Conservation (phyloP, 37 sponge, comb jelly and placozoan genomes). For the Crambe crambe region DNA sequence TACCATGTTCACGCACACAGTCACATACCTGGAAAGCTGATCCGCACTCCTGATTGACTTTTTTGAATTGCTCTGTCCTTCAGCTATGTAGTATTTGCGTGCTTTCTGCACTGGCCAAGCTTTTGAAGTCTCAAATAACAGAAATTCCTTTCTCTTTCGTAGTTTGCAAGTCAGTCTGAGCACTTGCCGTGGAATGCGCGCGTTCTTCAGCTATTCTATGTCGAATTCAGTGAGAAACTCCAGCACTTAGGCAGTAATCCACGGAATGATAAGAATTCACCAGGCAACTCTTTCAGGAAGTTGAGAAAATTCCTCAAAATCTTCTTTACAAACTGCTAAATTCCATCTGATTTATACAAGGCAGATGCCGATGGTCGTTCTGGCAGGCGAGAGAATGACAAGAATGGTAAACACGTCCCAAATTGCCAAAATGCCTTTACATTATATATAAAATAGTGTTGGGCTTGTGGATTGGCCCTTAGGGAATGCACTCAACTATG, state of each 20-base stretch:
- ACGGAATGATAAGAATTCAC: conserved; percentile 1
- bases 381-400: conserved; percentile 6
- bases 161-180: not conserved
- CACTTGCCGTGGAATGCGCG: not conserved
- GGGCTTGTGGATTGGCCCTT: not conserved
- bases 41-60: conserved; percentile 7
- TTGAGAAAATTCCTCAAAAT: conserved; percentile 25
- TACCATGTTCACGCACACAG: not conserved
- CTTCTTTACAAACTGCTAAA: not conserved
- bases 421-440: conserved; percentile 4
- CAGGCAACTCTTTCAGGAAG: conserved; percentile 1
- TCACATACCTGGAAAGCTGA: conserved; percentile 7
- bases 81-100: conserved; percentile 4
- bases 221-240: not conserved
- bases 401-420: conserved; percentile 45
- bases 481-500: conserved; percentile 12
- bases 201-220: not conserved
- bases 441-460: conserved; percentile 12
- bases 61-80: not conserved
- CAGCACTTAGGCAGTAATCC: not conserved
- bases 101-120: not conserved
- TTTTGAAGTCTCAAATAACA: conserved; percentile 30
- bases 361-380: not conserved
- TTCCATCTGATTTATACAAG: not conserved
- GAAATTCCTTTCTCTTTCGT: conserved; percentile 19